Evolutionary conservation across 2,888 invertebrate species (phyloP).

Genomic region (Maniola hyperantus): DNA sequence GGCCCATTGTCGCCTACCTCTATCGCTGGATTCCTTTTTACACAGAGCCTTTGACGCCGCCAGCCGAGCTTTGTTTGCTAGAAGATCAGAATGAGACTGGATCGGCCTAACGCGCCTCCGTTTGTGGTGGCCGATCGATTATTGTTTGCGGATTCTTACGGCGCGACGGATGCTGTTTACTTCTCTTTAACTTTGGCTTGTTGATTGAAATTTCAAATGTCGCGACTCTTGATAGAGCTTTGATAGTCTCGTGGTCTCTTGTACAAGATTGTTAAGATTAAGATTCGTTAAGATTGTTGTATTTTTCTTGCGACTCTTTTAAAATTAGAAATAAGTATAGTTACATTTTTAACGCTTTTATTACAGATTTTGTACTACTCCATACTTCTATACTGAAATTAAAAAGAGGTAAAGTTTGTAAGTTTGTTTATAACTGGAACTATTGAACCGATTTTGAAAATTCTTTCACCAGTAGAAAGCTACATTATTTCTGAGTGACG

Average conservation of each 20-base stretch:
- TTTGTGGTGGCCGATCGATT: slow-evolving; percentile 54
- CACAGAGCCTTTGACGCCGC: slow-evolving; percentile 75
- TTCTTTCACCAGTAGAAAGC: no score
- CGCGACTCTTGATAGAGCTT: slow-evolving; percentile 9
- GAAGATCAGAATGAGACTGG: slow-evolving; percentile 77
- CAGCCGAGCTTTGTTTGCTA: slow-evolving; percentile 70
- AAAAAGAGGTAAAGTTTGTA: no score
- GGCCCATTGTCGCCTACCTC: slow-evolving; percentile 80
- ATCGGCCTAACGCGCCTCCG: slow-evolving; percentile 66
- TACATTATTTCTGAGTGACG: no score
- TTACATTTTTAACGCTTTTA: no score
- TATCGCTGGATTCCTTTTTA: slow-evolving; percentile 81
- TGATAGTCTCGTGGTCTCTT: background rate
- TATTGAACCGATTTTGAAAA: no score
- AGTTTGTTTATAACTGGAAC: no score
- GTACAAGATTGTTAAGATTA: no score
- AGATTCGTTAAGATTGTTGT: no score
- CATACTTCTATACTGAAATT: no score
- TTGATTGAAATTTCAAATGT: slow-evolving; percentile 35
- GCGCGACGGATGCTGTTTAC: slow-evolving; percentile 26
- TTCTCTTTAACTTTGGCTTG: slow-evolving; percentile 33
- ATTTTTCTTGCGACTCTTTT: background rate
- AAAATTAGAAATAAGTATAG: no score
- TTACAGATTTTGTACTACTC: background rate
- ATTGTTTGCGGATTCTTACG: slow-evolving; percentile 50